Evolutionary conservation across 2,888 invertebrate species (phyloP).

Genomic region (Cistogaster globosa): DNA sequence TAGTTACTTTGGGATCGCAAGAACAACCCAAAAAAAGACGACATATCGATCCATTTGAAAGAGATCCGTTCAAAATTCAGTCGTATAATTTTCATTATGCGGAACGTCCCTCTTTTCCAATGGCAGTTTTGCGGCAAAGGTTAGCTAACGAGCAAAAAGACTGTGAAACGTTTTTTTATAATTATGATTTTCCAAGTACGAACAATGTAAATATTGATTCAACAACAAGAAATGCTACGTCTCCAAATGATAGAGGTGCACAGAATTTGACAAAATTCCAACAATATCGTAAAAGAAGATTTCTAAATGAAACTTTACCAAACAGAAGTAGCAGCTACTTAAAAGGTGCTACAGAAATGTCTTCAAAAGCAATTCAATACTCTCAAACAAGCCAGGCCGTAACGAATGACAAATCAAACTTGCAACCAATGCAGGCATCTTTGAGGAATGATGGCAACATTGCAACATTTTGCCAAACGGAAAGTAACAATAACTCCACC

Average conservation of each 20-base stretch:
- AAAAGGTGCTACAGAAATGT: not conserved
- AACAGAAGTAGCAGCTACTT: no score
- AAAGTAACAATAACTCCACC: no score
- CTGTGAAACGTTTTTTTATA: constrained; percentile 76
- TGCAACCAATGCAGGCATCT: no score
- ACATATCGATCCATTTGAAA: constrained; percentile 76
- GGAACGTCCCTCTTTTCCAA: constrained; percentile 75
- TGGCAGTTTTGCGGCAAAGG: constrained; percentile 56
- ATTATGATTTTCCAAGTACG: constrained; percentile 74
- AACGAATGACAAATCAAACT: not conserved
- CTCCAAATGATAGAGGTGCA: constrained; percentile 46
- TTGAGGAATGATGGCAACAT: not conserved
- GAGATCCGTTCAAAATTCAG: constrained; percentile 80
- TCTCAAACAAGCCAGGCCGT: not conserved
- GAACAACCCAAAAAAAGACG: not conserved
- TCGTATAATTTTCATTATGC: constrained; percentile 80
- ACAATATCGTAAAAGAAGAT: constrained; percentile 74
- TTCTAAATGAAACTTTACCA: constrained; percentile 69
- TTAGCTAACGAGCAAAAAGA: not conserved
- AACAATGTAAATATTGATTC: not conserved
- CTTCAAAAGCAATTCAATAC: not conserved
- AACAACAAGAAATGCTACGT: not conserved
- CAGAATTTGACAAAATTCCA: constrained; percentile 67
- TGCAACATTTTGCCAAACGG: no score
- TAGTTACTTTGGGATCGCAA: constrained; percentile 72